A percentile compares a stretch with the other conserved stretches of the same genome.
Conservation (phyloP, 2,888 invertebrate genomes). For the Cantharis rufa region DNA sequence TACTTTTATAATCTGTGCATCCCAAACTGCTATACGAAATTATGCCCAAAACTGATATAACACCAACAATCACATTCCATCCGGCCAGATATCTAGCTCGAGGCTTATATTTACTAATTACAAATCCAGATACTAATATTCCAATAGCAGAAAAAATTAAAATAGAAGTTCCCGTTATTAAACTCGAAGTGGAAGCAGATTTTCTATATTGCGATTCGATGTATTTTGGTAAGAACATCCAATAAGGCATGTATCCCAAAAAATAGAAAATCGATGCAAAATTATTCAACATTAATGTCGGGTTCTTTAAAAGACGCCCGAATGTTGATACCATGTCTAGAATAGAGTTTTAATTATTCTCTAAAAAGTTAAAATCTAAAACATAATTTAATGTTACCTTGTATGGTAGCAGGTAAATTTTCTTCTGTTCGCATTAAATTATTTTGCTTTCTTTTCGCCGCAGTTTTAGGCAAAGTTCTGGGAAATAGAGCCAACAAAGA, state of each 20-base stretch:
- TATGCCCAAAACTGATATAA: slow-evolving; percentile 66
- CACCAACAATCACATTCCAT: slow-evolving; percentile 71
- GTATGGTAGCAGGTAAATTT: neutral
- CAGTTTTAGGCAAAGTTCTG: slow-evolving; percentile 68
- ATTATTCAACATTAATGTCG: slow-evolving; percentile 73
- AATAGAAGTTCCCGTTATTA: slow-evolving; percentile 74
- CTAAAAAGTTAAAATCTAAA: no score
- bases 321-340: slow-evolving; percentile 68
- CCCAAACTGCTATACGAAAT: slow-evolving; percentile 69
- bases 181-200: slow-evolving; percentile 74
- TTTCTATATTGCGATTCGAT: slow-evolving; percentile 81
- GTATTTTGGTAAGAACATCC: slow-evolving; percentile 82
- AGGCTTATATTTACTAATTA: slow-evolving; percentile 70
- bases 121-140: slow-evolving; percentile 67
- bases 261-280: slow-evolving; percentile 75
- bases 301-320: slow-evolving; percentile 66
- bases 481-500: slow-evolving; percentile 70
- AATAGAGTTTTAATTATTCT: slow-evolving; percentile 24
- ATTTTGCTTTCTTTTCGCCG: slow-evolving; percentile 57
- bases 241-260: slow-evolving; percentile 73
- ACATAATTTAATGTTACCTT: neutral
- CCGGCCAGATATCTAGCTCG: slow-evolving; percentile 67
- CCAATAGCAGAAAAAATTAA: slow-evolving; percentile 72
- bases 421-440: slow-evolving; percentile 36
- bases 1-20: slow-evolving; percentile 65